Evolutionary conservation across 1,140 invertebrate genomes (phyloP).

Genomic region (Grapholita molesta): DNA sequence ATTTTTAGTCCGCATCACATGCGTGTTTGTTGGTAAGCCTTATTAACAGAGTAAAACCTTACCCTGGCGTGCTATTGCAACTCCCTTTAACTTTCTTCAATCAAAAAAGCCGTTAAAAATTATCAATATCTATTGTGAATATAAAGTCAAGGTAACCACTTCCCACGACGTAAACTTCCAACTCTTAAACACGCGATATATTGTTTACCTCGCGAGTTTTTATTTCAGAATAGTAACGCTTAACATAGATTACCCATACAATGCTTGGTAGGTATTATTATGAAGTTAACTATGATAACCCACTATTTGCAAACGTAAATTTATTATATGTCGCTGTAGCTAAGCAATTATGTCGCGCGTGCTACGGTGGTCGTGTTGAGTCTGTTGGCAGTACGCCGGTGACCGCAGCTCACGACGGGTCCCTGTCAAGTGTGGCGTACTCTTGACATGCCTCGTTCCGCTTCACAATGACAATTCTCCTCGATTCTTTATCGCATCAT

Average conservation of each 20-base stretch:
- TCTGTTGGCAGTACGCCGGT: conserved; percentile 53
- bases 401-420: conserved; percentile 55
- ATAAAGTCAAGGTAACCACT: background rate
- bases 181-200: background rate
- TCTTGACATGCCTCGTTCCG: background rate
- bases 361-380: conserved; percentile 23
- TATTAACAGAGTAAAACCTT: background rate
- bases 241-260: conserved; percentile 34
- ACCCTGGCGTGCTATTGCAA: background rate
- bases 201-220: background rate
- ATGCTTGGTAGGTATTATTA: no score
- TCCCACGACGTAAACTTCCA: background rate
- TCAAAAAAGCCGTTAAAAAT: background rate
- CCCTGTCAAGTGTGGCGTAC: conserved; percentile 7
- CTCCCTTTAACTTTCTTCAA: background rate
- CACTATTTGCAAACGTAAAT: conserved; percentile 33
- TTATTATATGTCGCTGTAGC: conserved; percentile 40
- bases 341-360: conserved; percentile 37
- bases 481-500: background rate
- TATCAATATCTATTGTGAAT: background rate
- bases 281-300: conserved; percentile 28
- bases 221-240: background rate
- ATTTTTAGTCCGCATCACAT: conserved; percentile 24
- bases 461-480: background rate
- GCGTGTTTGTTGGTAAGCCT: conserved; percentile 37